Evolutionary conservation across 2,797 vertebrate species (phyloP).

Genomic region (Hylomyscus alleni): DNA sequence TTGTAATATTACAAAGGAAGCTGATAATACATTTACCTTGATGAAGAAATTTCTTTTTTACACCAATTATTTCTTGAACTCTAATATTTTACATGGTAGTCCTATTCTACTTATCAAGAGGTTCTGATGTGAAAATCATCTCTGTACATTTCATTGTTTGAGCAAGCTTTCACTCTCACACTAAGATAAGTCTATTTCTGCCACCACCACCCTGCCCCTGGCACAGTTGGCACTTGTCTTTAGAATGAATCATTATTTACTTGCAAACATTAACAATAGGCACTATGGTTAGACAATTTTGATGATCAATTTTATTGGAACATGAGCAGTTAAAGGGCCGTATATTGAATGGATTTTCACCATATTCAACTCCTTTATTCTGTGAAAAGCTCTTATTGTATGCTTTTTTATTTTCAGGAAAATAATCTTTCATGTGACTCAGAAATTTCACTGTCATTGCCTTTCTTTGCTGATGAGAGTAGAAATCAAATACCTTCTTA

Average conservation of each 20-base stretch:
- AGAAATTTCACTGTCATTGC: not conserved
- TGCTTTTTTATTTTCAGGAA: not conserved
- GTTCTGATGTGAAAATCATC: not conserved
- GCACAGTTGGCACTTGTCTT: not conserved
- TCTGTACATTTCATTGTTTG: not conserved
- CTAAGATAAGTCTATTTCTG: not conserved
- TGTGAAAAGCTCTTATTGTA: not conserved
- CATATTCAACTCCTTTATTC: not conserved
- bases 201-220: too few species aligned
- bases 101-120: not conserved
- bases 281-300: not conserved
- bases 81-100: not conserved
- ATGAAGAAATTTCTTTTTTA: not conserved
- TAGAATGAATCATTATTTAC: not conserved
- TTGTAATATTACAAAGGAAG: not conserved
- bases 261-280: not conserved
- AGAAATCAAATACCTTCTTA: not conserved
- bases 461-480: not conserved
- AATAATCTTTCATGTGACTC: not conserved
- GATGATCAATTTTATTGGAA: not conserved
- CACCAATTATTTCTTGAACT: not conserved
- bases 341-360: not conserved
- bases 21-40: not conserved
- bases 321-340: accelerated
- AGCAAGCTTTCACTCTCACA: not conserved